phyloP scores from a whole-genome alignment of 2,888 invertebrate genomes.

The Diabrotica balteata region DNA sequence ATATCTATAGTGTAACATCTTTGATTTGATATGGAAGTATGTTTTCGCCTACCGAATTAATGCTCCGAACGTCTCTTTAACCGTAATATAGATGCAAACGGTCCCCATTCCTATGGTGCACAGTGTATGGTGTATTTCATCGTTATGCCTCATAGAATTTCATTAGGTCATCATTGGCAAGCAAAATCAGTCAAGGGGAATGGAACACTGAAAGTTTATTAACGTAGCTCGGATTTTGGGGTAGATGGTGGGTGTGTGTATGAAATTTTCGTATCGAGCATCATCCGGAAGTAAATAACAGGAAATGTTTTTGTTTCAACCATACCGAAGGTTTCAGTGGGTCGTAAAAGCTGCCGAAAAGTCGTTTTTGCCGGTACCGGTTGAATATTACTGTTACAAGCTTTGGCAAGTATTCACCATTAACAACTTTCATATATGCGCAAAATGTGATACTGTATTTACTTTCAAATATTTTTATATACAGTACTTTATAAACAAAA shows the following conservation, averaged over 20 bases:
- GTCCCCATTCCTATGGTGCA: constrained; percentile 36
- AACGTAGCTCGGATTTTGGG: constrained; percentile 43
- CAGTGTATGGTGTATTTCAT: constrained; percentile 46
- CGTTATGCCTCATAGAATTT: constrained; percentile 57
- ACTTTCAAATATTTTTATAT: no score
- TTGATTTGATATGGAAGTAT: constrained; percentile 50
- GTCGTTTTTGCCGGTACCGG: constrained; percentile 19
- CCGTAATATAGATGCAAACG: constrained; percentile 55
- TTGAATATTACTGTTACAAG: background rate
- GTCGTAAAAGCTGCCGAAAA: constrained; percentile 30
- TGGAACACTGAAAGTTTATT: constrained; percentile 54
- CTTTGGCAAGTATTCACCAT: background rate
- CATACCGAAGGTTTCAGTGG: constrained; percentile 17
- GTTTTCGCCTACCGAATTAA: constrained; percentile 45
- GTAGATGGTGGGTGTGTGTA: constrained; percentile 25
- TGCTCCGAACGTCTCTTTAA: constrained; percentile 47
- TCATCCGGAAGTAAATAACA: constrained; percentile 28
- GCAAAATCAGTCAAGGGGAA: constrained; percentile 54
- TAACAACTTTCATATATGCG: no score
- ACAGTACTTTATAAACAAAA: no score
- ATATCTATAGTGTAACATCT: constrained; percentile 43
- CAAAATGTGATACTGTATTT: no score
- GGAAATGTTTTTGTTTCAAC: constrained; percentile 30
- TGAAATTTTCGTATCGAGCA: constrained; percentile 22
- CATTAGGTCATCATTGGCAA: constrained; percentile 57